Base-by-base conservation (phyloP, 2,888 invertebrate species). In the Drosophila subsilvestris region DNA sequence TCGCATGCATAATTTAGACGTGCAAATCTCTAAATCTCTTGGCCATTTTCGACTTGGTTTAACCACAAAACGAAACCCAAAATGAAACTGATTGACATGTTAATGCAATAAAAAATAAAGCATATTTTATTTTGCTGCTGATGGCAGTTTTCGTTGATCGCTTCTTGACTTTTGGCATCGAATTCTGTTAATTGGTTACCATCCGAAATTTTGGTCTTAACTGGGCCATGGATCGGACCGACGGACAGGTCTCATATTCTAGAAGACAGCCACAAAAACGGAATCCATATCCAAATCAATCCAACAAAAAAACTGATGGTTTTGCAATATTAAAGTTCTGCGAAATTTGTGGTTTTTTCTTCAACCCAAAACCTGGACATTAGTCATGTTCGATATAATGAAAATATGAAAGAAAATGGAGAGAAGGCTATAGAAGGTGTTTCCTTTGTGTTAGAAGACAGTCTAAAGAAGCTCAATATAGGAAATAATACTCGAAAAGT, bases 101-200 rank as follows among this genome's bases (percentile, higher is more conserved):
- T 43, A 43, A 71, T 65, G 58, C 63, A 63, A 59, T 55, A 63
- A 71, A 79, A 75, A 63, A 57, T 53, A 60, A 59, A 56, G 53
- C 45, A 70, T 58, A 20, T 54, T 63, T 47, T 68, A 68, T 53
- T 51, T 22, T 59, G 78, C 80, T 68, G 75, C 22, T 73, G 65
- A 57, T 70, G 72, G 85, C 83, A 80, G 55, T 71, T 80, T 76
- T 78, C 37, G 56, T 63, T 29, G 45, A 44, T 51, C 20, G 67
- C 58, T 65, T 62, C 63, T 78, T 78, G 5, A 18, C n/a, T 65
- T 78, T 76, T 32, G 32, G 77, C 70, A 58, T 80, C 81, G 75
- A 67, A 72, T 85, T 83, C 81, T 71, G 75, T 74, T 76, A 74
- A 83, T 85, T 83, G 79, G 76, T 76, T 73, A 83, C 78, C 72